These are phyloP conservation scores for Parelbella ahira DNA, from an alignment of 2,888 invertebrate genomes.

Conservation along the genomic window DNA sequence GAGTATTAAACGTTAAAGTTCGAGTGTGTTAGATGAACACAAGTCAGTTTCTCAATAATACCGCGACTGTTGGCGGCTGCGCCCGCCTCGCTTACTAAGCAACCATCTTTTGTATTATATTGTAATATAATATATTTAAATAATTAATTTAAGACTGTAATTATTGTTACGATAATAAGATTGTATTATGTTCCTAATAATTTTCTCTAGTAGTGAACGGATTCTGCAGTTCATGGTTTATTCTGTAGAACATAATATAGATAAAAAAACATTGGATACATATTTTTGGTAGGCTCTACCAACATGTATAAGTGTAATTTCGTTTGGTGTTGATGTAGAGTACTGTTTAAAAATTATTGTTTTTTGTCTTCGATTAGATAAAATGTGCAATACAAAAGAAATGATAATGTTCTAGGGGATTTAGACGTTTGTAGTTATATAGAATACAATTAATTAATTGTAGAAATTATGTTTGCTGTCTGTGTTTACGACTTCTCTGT, in stretches of 20 bases:
- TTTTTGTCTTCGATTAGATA: slow-evolving; percentile 36
- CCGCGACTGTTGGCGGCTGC: no score
- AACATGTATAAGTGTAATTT: slow-evolving; percentile 11
- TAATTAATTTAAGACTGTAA: slow-evolving; percentile 60
- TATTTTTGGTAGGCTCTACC: slow-evolving; percentile 11
- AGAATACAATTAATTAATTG: slow-evolving; percentile 44
- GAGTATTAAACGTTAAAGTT: slow-evolving; percentile 13
- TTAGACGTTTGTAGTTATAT: slow-evolving; percentile 53
- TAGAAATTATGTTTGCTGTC: slow-evolving; percentile 60
- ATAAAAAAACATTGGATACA: slow-evolving; percentile 8
- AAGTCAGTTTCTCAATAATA: slow-evolving; percentile 1
- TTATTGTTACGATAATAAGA: slow-evolving; percentile 57
- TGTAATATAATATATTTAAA: slow-evolving; percentile 66
- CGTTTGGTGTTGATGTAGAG: slow-evolving; percentile 16
- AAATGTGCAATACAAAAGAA: slow-evolving; percentile 73
- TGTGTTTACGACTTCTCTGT: slow-evolving; percentile 52
- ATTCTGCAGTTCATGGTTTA: slow-evolving; percentile 53
- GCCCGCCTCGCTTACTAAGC: no score
- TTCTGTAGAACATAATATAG: slow-evolving; percentile 40
- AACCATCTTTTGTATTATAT: slow-evolving; percentile 49
- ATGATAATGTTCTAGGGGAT: slow-evolving; percentile 49
- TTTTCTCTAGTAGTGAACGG: slow-evolving; percentile 61
- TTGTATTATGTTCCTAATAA: slow-evolving; percentile 70
- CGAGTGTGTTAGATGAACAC: slow-evolving; percentile 10
- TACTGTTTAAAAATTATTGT: slow-evolving; percentile 29